Evolutionary conservation across 2,113 vertebrate genomes (phyloP), one percentile per base, ranked within the genome.

Genomic region (Emydocephalus ijimae): DNA sequence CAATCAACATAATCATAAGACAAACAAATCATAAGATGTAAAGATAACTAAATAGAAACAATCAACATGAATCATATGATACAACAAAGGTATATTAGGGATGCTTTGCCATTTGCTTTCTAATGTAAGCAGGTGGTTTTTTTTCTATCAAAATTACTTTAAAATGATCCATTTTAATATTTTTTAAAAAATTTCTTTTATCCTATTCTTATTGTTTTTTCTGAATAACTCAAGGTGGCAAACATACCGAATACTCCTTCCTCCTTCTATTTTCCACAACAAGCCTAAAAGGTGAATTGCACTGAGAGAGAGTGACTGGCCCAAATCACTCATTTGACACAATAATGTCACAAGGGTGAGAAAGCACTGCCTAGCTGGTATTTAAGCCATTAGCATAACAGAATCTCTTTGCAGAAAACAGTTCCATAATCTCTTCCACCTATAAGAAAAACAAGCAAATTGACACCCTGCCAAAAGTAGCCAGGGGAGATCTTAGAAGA

Each of bases 371-470:
- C 93, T 95, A 92, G 85, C 14, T 94, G 95, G 94, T 90, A 59
- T 95, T 91, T 92, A 95, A 92, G 50, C 0, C 0, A 97, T 85
- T 89, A 90, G 90, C 95, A 95, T 59, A 96, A 89, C 69, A 96
- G 93, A 96, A 95, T 96, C 94, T 95, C 93, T 95, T 96, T 97
- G 97, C 94, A 95, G 91, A 96, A 95, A 97, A 96, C 69, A 95
- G 94, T 95, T 95, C 92, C 89, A 94, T 96, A 96, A 97, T 97
- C 96, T 95, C 92, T n/a, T 94, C 94, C 94, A 97, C 97, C 97
- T 97, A 97, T 95, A 94, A 96, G 97, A 97, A 98, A 98, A 97
- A 97, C 95, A 97, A 98, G 96, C 94, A 98, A 97, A 98, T 97
- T 98, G 97, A 98, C 97, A 97, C 96, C 97, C 97, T 97, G 97